phyloP scores from a whole-genome alignment of 2,797 vertebrate genomes.

The Uromys caudimaculatus region DNA sequence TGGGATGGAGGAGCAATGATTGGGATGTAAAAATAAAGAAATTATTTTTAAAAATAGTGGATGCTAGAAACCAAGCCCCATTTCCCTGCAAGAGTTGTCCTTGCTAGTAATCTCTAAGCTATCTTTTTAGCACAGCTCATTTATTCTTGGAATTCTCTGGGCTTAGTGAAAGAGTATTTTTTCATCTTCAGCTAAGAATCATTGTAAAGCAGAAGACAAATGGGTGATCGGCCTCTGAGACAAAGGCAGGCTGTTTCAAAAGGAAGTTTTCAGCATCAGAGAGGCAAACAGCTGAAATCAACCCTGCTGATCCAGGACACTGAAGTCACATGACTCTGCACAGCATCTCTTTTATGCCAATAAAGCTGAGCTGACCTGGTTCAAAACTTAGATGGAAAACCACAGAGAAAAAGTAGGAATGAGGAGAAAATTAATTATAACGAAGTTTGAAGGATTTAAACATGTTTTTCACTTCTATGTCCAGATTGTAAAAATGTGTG shows the following conservation, averaged over 20 bases:
- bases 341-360: background rate
- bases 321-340: background rate
- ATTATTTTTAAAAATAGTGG: background rate
- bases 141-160: background rate
- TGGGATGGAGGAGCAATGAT: background rate
- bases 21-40: background rate
- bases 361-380: background rate
- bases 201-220: background rate
- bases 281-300: background rate
- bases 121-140: background rate
- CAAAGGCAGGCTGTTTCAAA: background rate
- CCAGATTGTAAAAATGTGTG: background rate
- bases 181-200: background rate
- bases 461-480: background rate
- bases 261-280: rapidly evolving
- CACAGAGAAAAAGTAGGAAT: background rate
- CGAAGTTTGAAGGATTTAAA: background rate
- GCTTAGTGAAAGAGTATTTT: background rate
- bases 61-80: background rate
- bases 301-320: background rate
- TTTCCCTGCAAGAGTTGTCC: too few species aligned
- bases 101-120: background rate
- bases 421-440: background rate
- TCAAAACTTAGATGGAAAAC: background rate
- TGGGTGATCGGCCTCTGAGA: background rate